phyloP scores from a whole-genome alignment of 2,113 vertebrate genomes.

The Diadophis punctatus region DNA sequence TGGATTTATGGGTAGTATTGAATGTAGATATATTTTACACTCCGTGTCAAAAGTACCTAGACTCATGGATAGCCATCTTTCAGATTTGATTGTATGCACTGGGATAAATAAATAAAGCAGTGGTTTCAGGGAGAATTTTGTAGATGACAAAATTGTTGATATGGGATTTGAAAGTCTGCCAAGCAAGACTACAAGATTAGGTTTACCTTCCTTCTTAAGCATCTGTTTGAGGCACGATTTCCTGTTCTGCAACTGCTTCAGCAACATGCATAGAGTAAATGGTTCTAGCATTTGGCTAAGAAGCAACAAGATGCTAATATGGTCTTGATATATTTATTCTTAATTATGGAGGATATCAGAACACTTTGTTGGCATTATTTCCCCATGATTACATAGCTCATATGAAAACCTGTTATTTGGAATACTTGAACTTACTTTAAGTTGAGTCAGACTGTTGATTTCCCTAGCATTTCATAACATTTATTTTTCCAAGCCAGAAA shows the following conservation, averaged over 20 bases:
- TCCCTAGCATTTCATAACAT: neutral
- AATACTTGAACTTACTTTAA: neutral
- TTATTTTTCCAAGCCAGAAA: neutral
- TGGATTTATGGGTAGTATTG: conserved; percentile 51
- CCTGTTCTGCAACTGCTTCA: neutral
- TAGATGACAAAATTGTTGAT: conserved; percentile 21
- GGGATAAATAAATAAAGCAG: conserved; percentile 44
- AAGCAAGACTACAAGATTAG: conserved; percentile 19
- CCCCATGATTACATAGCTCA: neutral
- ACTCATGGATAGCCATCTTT: conserved; percentile 2
- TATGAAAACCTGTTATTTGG: neutral
- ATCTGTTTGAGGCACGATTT: conserved; percentile 9
- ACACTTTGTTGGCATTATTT: neutral
- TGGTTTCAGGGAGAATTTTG: conserved; percentile 47
- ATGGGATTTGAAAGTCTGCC: conserved; percentile 16
- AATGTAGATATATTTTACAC: conserved; percentile 39
- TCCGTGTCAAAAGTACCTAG: conserved; percentile 41
- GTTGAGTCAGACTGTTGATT: neutral
- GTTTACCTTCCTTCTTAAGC: neutral
- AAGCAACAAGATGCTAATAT: neutral
- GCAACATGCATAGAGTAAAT: neutral
- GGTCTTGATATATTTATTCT: neutral
- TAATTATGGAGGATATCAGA: neutral
- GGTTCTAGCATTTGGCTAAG: neutral
- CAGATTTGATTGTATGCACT: conserved; percentile 21